phyloP scores from a whole-genome alignment of 2,113 vertebrate species.

The Mastomys coucha region DNA sequence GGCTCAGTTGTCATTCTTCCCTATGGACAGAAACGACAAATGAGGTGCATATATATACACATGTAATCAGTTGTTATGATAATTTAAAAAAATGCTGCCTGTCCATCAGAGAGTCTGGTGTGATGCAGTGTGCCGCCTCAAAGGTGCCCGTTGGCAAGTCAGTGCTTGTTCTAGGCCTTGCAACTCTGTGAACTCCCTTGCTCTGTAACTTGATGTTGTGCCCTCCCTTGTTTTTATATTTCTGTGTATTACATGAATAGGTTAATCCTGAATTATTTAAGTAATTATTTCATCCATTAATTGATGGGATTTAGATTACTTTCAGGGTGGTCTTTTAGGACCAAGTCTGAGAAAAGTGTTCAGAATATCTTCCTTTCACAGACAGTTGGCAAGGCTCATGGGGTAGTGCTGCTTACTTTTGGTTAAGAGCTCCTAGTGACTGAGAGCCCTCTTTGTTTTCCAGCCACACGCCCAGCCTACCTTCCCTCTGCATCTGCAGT shows the following conservation, averaged over 20 bases:
- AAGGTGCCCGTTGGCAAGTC: neutral
- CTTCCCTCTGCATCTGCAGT: slow-evolving; percentile 97
- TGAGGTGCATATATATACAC: neutral
- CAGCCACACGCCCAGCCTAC: slow-evolving; percentile 93
- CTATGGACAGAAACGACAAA: slow-evolving; percentile 18
- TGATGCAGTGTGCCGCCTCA: neutral
- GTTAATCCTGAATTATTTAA: slow-evolving; percentile 38
- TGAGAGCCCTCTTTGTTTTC: slow-evolving; percentile 39
- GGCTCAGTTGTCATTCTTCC: neutral
- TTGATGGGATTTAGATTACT: neutral
- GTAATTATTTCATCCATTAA: neutral
- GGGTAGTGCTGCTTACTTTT: neutral
- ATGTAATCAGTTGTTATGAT: neutral
- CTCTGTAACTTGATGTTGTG: neutral
- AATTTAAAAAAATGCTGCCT: slow-evolving; percentile 19
- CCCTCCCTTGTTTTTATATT: neutral
- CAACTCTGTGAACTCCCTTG: neutral
- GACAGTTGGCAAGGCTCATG: neutral
- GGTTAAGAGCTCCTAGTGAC: neutral
- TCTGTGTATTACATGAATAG: neutral
- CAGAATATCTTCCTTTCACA: neutral
- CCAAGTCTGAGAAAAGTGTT: neutral
- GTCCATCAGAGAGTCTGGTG: neutral
- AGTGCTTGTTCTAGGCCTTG: neutral
- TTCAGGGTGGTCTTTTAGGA: neutral